phyloP scores from a whole-genome alignment of 2,797 vertebrate genomes.

The Strix occidentalis region DNA sequence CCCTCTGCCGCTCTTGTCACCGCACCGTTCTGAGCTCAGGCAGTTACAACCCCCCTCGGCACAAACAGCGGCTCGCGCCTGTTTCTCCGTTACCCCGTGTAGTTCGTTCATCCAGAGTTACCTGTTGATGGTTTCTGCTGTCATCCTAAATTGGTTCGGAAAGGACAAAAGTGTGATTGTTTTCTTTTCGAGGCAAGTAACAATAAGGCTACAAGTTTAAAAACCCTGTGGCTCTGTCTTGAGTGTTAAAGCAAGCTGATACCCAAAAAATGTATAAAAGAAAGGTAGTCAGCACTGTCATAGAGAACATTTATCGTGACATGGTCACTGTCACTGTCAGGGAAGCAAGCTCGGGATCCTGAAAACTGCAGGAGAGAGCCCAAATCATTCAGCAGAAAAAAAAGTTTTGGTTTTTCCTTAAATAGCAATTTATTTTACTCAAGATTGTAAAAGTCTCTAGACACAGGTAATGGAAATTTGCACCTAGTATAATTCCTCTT shows the following conservation, averaged over 20 bases:
- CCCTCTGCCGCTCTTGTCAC: fast-evolving
- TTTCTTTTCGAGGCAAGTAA: not conserved
- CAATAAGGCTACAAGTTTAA: not conserved
- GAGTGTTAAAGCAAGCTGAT: no score
- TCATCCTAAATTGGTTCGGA: fast-evolving
- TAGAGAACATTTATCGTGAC: fast-evolving
- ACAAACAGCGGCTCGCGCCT: fast-evolving
- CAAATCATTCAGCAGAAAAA: not conserved
- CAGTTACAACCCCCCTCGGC: no score
- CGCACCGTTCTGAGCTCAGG: fast-evolving
- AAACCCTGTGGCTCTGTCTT: not conserved
- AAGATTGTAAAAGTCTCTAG: not conserved
- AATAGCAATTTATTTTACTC: not conserved
- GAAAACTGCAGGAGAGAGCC: not conserved
- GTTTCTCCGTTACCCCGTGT: fast-evolving
- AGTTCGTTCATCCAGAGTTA: no score
- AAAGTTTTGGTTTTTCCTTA: fast-evolving
- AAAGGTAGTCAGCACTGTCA: fast-evolving
- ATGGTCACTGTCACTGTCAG: fast-evolving
- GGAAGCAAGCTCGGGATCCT: not conserved
- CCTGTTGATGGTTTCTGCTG: not conserved
- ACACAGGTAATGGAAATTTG: not conserved
- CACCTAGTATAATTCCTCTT: not conserved
- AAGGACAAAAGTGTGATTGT: not conserved
- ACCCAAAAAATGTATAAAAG: fast-evolving